These are phyloP conservation scores for Agrochola circellaris DNA, from an alignment of 2,888 invertebrate species.

Conservation along the genomic window DNA sequence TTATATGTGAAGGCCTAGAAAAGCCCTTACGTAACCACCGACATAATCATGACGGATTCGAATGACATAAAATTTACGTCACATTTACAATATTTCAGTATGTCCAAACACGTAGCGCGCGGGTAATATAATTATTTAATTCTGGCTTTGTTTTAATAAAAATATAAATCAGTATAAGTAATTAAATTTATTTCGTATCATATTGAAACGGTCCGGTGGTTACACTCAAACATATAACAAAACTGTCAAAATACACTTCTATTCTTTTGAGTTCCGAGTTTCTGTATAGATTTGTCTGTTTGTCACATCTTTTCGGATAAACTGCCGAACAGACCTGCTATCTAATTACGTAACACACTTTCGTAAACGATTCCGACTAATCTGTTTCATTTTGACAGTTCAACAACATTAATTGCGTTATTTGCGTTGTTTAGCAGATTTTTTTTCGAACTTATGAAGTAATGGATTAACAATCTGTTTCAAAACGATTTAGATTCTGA, in stretches of 20 bases:
- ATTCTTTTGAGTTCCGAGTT: background rate
- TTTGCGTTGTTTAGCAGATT: no score
- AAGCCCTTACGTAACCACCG: constrained; percentile 1
- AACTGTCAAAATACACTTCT: background rate
- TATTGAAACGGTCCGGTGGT: constrained; percentile 50
- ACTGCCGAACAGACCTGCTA: no score
- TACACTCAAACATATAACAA: background rate
- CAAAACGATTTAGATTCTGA: no score
- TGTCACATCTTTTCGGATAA: background rate
- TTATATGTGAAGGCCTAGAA: background rate
- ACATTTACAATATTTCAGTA: constrained; percentile 34
- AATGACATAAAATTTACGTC: constrained; percentile 28
- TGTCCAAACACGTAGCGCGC: constrained; percentile 18
- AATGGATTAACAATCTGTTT: no score
- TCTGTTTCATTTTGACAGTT: no score
- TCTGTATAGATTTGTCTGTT: background rate
- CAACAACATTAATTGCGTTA: no score
- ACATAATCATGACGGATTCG: background rate
- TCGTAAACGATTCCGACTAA: no score
- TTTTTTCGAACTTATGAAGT: no score
- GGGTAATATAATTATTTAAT: constrained; percentile 26
- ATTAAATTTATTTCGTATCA: constrained; percentile 48
- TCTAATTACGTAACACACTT: no score
- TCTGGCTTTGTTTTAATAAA: constrained; percentile 30
- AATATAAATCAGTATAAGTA: constrained; percentile 30